Percentiles rank a stretch among this genome's conserved stretches.
Conservation (phyloP, 2,113 vertebrate species). For the Chauna torquata region DNA sequence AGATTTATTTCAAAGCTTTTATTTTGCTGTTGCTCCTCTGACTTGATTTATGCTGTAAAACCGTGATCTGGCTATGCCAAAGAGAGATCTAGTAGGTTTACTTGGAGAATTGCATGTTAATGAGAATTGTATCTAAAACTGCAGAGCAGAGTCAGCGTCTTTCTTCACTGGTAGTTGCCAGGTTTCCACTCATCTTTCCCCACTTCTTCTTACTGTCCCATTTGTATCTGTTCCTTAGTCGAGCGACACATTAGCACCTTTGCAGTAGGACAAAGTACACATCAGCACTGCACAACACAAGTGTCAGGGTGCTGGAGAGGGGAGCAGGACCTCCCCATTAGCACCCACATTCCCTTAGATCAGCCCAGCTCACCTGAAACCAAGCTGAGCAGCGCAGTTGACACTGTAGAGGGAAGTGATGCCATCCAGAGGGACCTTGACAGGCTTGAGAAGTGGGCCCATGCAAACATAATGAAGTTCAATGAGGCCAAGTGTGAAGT, state of each 20-base stretch:
- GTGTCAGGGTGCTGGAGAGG: background rate
- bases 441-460: background rate
- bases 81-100: background rate
- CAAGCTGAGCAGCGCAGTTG: background rate
- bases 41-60: background rate
- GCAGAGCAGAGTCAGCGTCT: background rate
- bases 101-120: background rate
- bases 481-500: background rate
- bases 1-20: background rate
- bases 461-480: background rate
- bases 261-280: background rate
- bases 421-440: background rate
- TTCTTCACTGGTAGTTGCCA: background rate
- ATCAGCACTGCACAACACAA: background rate
- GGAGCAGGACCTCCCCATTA: background rate
- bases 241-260: background rate
- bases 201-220: background rate
- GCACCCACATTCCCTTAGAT: rapidly evolving
- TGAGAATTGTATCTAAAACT: background rate
- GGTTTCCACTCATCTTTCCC: background rate
- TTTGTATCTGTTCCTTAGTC: background rate
- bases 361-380: background rate
- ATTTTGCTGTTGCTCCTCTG: background rate
- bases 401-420: background rate
- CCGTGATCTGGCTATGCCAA: background rate